Evolutionary conservation across 2,797 vertebrate species (phyloP).

Genomic region (Benthosema pterotum): DNA sequence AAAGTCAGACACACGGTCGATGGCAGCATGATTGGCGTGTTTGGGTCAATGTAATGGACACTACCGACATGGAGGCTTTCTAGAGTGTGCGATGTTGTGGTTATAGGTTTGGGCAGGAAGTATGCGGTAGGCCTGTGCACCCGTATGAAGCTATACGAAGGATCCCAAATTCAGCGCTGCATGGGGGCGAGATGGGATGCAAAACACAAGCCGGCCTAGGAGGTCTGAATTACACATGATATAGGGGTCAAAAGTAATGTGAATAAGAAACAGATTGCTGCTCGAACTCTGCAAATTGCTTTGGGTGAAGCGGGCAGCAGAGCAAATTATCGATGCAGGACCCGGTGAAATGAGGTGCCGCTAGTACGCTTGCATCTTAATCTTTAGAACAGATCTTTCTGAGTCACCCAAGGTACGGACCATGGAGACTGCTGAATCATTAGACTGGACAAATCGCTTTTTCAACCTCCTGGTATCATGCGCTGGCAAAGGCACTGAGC

Average conservation of each 20-base stretch:
- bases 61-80: conserved; percentile 6
- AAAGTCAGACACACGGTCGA: conserved; percentile 27
- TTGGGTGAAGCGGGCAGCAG: conserved; percentile 21
- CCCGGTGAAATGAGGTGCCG: conserved; percentile 11
- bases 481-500: background rate
- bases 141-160: background rate
- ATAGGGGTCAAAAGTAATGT: background rate
- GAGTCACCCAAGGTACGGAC: background rate
- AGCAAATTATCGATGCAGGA: conserved; percentile 41
- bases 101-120: background rate
- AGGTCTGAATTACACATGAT: background rate
- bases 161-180: background rate
- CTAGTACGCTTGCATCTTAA: conserved; percentile 12
- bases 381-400: background rate
- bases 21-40: conserved; percentile 16
- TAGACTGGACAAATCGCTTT: conserved; percentile 7
- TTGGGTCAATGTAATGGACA: conserved; percentile 12
- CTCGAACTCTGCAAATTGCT: conserved; percentile 16
- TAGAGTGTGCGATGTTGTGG: background rate
- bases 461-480: conserved; percentile 3
- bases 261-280: conserved; percentile 20
- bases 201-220: background rate
- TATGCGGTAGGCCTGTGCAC: background rate
- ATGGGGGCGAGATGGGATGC: background rate
- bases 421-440: conserved; percentile 4